phyloP scores from a whole-genome alignment of 37 sponge, comb jelly and placozoan species.

The Axinella damicornis region DNA sequence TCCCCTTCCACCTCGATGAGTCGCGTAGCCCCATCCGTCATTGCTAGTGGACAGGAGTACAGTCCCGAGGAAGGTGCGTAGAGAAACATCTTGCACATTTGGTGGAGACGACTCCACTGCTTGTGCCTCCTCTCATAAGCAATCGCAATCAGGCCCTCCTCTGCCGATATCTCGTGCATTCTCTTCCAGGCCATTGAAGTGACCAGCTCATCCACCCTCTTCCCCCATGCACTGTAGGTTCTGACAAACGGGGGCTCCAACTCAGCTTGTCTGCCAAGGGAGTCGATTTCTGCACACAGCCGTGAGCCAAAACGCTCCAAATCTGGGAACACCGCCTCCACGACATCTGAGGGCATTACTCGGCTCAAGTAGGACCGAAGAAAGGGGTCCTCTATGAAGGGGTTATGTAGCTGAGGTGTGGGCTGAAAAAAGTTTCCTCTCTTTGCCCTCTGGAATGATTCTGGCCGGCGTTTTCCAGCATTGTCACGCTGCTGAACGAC shows the following conservation, averaged over 20 bases:
- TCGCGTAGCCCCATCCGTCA: slow-evolving; percentile 98
- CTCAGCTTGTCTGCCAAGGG: slow-evolving; percentile 79
- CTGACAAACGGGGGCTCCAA: slow-evolving; percentile 73
- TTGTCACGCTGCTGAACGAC: too few species aligned
- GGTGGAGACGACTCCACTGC: slow-evolving; percentile 87
- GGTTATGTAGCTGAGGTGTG: slow-evolving; percentile 60
- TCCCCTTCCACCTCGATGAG: slow-evolving; percentile 68
- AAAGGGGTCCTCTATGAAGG: slow-evolving; percentile 58
- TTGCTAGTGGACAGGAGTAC: slow-evolving; percentile 96
- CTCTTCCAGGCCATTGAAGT: slow-evolving; percentile 83
- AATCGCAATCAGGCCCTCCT: slow-evolving; percentile 89
- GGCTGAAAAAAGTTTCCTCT: slow-evolving; percentile 71
- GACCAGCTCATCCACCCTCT: slow-evolving; percentile 76
- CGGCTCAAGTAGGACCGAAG: slow-evolving; percentile 44
- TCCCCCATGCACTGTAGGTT: slow-evolving; percentile 86
- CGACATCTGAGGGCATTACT: slow-evolving; percentile 52
- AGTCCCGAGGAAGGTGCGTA: slow-evolving; percentile 92
- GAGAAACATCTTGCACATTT: slow-evolving; percentile 79
- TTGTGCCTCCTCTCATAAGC: slow-evolving; percentile 74
- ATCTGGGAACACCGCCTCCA: slow-evolving; percentile 65
- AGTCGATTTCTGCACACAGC: slow-evolving; percentile 71
- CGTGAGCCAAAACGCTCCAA: slow-evolving; percentile 76
- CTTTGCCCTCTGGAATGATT: not conserved
- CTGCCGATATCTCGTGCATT: slow-evolving; percentile 84
- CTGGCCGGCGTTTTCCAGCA: not conserved